phyloP scores from a whole-genome alignment of 2,113 vertebrate species.

The Esox niger region DNA sequence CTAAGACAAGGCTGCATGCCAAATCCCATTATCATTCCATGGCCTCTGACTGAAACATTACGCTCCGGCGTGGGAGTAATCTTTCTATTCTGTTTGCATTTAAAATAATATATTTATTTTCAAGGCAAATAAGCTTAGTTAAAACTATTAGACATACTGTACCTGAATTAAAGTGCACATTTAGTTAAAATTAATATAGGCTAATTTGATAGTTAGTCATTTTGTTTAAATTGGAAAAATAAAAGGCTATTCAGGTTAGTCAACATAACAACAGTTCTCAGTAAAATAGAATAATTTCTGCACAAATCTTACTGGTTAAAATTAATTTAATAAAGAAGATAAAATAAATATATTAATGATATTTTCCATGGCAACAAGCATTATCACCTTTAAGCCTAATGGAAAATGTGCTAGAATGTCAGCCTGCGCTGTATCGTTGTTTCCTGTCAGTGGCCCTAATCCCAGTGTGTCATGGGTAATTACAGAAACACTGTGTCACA shows the following conservation, averaged over 20 bases:
- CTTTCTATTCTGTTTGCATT: neutral
- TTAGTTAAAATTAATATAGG: neutral
- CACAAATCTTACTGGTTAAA: no score
- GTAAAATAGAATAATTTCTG: no score
- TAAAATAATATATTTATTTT: no score
- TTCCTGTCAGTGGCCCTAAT: slow-evolving; percentile 28
- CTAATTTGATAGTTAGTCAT: neutral
- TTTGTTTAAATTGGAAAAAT: neutral
- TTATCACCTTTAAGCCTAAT: slow-evolving; percentile 18
- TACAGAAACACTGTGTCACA: neutral
- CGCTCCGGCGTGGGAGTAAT: neutral
- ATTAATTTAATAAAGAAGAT: no score
- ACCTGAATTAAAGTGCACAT: neutral
- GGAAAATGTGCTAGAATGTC: slow-evolving; percentile 27
- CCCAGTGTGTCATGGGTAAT: neutral
- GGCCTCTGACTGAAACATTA: slow-evolving; percentile 25
- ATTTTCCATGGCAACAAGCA: slow-evolving; percentile 8
- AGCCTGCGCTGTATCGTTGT: slow-evolving; percentile 38
- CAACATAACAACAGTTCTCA: no score
- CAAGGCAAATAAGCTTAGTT: neutral
- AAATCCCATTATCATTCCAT: slow-evolving; percentile 47
- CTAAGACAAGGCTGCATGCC: slow-evolving; percentile 44
- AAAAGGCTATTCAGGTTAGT: no score
- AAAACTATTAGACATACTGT: neutral
- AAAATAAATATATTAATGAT: neutral